A percentile compares a stretch with the other conserved stretches of the same genome.
phyloP scores from a whole-genome alignment of 2,113 vertebrate species.

The Chitala chitala region DNA sequence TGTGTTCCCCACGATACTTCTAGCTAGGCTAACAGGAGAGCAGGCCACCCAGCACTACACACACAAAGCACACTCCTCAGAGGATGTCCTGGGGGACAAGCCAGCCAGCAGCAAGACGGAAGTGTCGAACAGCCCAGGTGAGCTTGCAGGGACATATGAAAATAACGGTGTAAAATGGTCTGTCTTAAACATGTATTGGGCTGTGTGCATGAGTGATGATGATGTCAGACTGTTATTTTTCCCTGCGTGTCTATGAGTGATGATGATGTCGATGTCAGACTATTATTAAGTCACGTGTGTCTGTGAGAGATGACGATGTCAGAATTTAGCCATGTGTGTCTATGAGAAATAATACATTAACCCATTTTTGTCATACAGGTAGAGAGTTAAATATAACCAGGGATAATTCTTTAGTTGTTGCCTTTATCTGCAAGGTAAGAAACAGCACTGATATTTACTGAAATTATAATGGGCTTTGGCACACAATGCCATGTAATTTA shows the following conservation, averaged over 20 bases:
- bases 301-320: background rate
- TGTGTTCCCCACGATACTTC: background rate
- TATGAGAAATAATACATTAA: too few species aligned
- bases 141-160: too few species aligned
- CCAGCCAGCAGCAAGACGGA: background rate
- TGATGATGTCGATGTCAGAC: background rate
- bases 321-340: too few species aligned
- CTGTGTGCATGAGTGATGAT: background rate
- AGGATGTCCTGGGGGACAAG: slow-evolving; percentile 2
- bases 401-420: slow-evolving; percentile 71
- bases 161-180: too few species aligned
- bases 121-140: slow-evolving; percentile 33
- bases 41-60: slow-evolving; percentile 9
- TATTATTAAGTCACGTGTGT: too few species aligned
- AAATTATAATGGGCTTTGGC: fast-evolving
- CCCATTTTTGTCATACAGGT: slow-evolving; percentile 26
- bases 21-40: slow-evolving; percentile 31
- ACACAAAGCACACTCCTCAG: slow-evolving; percentile 26
- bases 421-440: slow-evolving; percentile 85
- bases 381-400: slow-evolving; percentile 20
- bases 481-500: too few species aligned
- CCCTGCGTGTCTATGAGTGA: background rate
- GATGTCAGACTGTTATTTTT: background rate
- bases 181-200: too few species aligned
- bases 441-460: too few species aligned